Base-by-base conservation (phyloP, 2,113 vertebrate species). In the Labeo catla region DNA sequence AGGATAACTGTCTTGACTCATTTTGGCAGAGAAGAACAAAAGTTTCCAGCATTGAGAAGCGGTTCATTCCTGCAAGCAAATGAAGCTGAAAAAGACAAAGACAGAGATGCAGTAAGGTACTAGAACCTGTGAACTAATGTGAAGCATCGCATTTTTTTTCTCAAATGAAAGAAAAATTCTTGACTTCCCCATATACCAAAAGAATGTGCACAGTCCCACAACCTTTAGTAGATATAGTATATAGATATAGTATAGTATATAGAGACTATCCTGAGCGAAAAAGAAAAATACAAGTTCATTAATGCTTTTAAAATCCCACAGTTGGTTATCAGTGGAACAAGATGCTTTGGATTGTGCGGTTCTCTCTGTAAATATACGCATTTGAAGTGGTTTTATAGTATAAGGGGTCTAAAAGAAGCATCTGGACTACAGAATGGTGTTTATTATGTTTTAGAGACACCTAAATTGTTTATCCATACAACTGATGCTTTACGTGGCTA, bases 51-150 rank as follows among this genome's bases (percentile, higher is more conserved):
- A 86, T 9, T 79, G 23, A 34, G 52, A 57, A 63, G 36, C 70
- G 28, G 6, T 45, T 74, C 43, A 8, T 34, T 13, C 9, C 76
- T 76, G 16, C 59, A 43, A 16, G 59, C 8, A 49, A 36, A 81
- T 66, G 28, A 63, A 61, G 16, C 34, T 34, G 8, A 34, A 76
- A 77, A 63, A 57, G 57, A 85, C 79, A 81, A 0, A 15, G 6
- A 66, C 76, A 74, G 74, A 50, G n/a, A 77, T 76, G 80, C 8
- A 80, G 47, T 87, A 78, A 78, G 16, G 8, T 21, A 34, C 4
- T 4, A 50, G 70, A 57, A 78, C 49, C 19, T 7, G 9, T 61
- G 36, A 70, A 9, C 76, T 52, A 70, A 68, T 59, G 66, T 74
- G 73, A 80, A 74, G 8, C 19, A 7, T 80, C 36, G 73, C 1